Base-by-base conservation (phyloP, 2,113 vertebrate species). In the Scomber colias region DNA sequence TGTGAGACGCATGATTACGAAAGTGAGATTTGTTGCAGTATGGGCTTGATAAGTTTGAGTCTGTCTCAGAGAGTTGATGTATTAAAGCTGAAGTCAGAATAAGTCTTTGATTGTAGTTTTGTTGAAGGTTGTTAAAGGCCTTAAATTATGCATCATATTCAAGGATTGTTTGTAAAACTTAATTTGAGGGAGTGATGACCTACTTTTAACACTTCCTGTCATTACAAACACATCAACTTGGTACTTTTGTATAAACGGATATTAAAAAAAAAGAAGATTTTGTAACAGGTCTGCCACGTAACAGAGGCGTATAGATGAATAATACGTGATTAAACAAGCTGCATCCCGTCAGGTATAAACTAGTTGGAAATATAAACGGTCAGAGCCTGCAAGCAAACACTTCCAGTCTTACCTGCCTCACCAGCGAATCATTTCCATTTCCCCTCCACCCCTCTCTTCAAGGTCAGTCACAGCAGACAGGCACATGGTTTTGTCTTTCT, bases 401-500 rank as follows among this genome's bases (percentile, higher is more conserved):
- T 67, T 79, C 72, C 54, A 85, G 81, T 83, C 84, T 60, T 81
- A 78, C 83, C 87, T 72, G 82, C 72, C 75, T 81, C 54, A 11
- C 75, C 44, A 1, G 69, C 16, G 0, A 79, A 83, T 74, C 3
- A 1, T 63, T 61, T 48, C 69, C 76, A 61, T 8, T 67, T 70
- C 40, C 75, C 69, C 77, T 7, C 31, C 31, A 5, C 31, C 6
- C 31, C 31, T 7, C 31, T 31, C 3, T 27, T 24, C 78, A 87
- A 90, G 88, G 90, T 88, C 88, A 85, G 69, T 63, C 56, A 16
- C 49, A 55, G 51, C 80, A 81, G 75, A 61, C 63, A 40, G 70
- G 45, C 70, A 24, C 74, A 75, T 10, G 46, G 69, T 84, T 87
- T 82, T 80, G 59, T 77, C 81, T 87, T 71, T 83, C 85, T 87